Percentiles rank a stretch among this genome's conserved stretches.
Conservation (phyloP, 2,113 vertebrate species). For the Mixornis gularis region DNA sequence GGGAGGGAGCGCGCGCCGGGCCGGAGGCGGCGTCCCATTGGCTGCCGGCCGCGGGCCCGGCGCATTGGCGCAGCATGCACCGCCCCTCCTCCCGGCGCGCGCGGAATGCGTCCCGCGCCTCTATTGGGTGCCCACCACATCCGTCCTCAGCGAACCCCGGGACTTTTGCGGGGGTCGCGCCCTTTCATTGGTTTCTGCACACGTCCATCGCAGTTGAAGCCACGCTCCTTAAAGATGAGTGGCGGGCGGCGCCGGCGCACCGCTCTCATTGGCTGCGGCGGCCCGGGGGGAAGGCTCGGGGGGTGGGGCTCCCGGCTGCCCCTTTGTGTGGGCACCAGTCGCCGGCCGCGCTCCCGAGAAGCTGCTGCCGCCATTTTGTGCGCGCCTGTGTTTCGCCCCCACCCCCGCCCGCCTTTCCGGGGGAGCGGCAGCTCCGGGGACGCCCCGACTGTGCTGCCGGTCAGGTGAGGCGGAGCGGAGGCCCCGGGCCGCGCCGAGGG, state of each 20-base stretch:
- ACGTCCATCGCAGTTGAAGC: neutral
- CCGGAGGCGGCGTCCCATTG: neutral
- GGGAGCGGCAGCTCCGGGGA: constrained; percentile 36
- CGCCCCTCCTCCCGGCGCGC: neutral
- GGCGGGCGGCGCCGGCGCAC: neutral
- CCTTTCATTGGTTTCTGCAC: neutral
- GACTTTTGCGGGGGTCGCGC: neutral
- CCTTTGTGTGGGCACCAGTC: constrained; percentile 76
- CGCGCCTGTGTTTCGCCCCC: constrained; percentile 33
- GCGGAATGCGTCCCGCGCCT: accelerated
- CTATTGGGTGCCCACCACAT: neutral
- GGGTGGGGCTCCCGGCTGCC: constrained; percentile 62
- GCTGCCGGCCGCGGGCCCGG: neutral
- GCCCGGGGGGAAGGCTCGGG: neutral
- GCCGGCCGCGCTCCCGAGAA: constrained; percentile 41
- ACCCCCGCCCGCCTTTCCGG: constrained; percentile 38
- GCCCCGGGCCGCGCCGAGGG: constrained; percentile 18
- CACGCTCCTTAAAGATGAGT: neutral
- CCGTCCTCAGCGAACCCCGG: neutral
- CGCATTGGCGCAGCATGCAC: neutral
- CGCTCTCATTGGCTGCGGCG: neutral
- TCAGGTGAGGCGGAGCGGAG: constrained; percentile 21
- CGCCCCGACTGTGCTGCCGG: constrained; percentile 17
- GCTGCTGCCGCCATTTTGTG: constrained; percentile 59
- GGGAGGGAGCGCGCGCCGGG: neutral